Evolutionary conservation across 2,888 invertebrate genomes (phyloP).

Genomic region (Dynastes grantii): DNA sequence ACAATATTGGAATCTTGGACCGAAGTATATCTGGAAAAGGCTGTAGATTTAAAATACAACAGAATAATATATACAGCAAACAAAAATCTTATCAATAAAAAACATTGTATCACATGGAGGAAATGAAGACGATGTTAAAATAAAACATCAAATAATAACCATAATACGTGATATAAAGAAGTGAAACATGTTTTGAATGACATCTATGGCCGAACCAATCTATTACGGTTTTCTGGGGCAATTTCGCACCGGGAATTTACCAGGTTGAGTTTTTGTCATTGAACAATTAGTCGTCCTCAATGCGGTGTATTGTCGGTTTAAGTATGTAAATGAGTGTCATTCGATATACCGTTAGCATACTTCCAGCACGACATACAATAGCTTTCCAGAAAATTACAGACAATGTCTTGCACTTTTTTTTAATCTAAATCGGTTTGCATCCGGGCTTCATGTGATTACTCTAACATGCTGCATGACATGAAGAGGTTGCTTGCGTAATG

Average conservation of each 20-base stretch:
- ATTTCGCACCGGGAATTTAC: slow-evolving; percentile 19
- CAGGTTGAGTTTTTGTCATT: background rate
- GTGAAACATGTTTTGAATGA: background rate
- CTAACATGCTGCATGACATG: background rate
- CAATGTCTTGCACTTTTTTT: slow-evolving; percentile 26
- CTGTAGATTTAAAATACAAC: no score
- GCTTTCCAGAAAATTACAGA: slow-evolving; percentile 41
- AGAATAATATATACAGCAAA: no score
- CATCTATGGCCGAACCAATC: slow-evolving; percentile 29
- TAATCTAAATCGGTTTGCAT: background rate
- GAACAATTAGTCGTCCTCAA: slow-evolving; percentile 35
- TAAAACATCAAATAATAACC: no score
- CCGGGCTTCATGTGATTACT: slow-evolving; percentile 15
- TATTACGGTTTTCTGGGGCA: background rate
- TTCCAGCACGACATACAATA: slow-evolving; percentile 15
- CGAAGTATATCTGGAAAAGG: no score
- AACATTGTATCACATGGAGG: background rate
- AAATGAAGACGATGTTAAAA: background rate
- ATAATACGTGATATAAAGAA: no score
- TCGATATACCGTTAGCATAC: slow-evolving; percentile 27
- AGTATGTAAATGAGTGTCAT: slow-evolving; percentile 28
- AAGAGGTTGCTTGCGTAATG: background rate
- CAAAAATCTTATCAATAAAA: background rate
- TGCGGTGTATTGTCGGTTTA: slow-evolving; percentile 24
- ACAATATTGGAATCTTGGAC: no score